Conservation (phyloP, 2,797 vertebrate genomes). For the Sebastes aleutianus region DNA sequence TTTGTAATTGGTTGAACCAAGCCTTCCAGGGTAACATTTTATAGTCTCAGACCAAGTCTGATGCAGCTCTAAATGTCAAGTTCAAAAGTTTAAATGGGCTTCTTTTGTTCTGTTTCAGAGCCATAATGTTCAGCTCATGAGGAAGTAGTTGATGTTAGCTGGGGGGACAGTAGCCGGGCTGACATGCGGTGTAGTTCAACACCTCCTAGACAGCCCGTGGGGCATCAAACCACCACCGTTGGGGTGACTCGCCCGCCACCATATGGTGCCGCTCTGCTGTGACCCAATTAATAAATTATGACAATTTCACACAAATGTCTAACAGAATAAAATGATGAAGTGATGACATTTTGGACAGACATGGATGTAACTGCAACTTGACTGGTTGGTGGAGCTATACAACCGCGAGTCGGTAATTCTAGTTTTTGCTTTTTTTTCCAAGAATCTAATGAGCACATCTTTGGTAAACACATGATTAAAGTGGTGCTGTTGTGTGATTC, state of each 20-base stretch:
- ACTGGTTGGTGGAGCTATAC: background rate
- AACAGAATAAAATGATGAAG: background rate
- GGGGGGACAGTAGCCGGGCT: slow-evolving; percentile 57
- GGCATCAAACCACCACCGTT: slow-evolving; percentile 49
- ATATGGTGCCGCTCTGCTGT: slow-evolving; percentile 40
- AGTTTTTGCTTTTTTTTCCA: background rate
- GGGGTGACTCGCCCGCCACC: slow-evolving; percentile 25
- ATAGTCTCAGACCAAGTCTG: background rate
- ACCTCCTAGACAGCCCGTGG: slow-evolving; percentile 54
- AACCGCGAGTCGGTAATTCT: background rate
- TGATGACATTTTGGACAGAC: background rate
- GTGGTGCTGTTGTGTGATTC: background rate
- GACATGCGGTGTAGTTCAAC: slow-evolving; percentile 45
- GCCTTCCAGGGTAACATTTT: background rate
- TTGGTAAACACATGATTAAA: too few species aligned
- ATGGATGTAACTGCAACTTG: background rate
- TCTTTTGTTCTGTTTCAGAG: background rate
- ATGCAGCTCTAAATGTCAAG: slow-evolving; percentile 6
- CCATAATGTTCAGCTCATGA: slow-evolving; percentile 7
- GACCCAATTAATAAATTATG: slow-evolving; percentile 12
- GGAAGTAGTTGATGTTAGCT: slow-evolving; percentile 48
- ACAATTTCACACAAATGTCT: background rate
- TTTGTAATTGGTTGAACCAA: background rate
- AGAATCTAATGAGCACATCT: background rate
- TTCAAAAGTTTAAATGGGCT: background rate